phyloP scores from a whole-genome alignment of 2,113 vertebrate genomes.

The Rafetus swinhoei region DNA sequence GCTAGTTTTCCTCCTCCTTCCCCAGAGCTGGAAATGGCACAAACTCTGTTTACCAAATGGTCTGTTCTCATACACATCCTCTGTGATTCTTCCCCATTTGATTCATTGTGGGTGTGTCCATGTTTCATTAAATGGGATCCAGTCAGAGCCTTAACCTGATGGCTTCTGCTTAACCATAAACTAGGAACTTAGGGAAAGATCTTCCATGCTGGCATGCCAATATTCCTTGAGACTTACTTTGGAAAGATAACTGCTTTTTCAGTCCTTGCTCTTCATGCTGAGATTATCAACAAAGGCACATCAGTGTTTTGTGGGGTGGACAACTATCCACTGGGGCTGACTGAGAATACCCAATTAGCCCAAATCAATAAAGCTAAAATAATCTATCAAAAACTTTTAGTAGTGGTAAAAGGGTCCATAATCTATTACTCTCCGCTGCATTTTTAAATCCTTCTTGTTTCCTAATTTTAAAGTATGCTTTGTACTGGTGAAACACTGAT shows the following conservation, averaged over 20 bases:
- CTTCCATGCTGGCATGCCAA: neutral
- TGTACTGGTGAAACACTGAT: neutral
- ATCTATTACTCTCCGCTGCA: neutral
- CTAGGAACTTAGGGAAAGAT: neutral
- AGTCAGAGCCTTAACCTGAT: neutral
- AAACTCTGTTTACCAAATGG: neutral
- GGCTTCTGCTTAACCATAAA: neutral
- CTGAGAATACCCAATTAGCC: neutral
- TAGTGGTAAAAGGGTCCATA: neutral
- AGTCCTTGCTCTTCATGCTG: neutral
- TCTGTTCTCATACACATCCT: neutral
- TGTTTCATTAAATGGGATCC: neutral
- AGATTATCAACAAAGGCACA: neutral
- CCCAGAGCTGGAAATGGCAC: constrained; percentile 16
- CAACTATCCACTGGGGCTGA: neutral
- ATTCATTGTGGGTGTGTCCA: neutral
- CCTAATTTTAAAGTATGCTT: neutral
- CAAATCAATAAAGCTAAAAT: too few relatives aligned
- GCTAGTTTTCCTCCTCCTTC: constrained; percentile 9
- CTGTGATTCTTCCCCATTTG: neutral
- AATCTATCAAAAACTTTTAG: too few relatives aligned
- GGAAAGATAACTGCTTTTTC: neutral
- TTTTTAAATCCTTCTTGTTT: neutral
- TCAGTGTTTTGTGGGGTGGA: neutral
- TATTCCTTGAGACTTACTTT: neutral